Evolutionary conservation across 2,888 invertebrate genomes (phyloP), one percentile per base, ranked within the genome.

Genomic region (Drosophila gaucha): DNA sequence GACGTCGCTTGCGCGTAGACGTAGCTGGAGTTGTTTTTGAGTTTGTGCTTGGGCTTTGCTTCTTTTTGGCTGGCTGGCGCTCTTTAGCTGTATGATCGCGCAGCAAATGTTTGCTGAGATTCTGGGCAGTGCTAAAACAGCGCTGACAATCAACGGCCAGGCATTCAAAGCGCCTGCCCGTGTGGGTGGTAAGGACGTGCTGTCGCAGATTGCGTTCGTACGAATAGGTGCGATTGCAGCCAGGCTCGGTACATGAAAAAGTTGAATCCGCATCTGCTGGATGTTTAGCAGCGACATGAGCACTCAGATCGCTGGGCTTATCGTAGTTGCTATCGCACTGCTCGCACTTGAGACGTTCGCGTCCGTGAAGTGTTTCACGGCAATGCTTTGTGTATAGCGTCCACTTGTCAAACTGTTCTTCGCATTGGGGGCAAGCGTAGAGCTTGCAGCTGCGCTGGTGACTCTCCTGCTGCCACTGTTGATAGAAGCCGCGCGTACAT

Each of bases 201-300:
- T 93, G 92, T 2, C 91, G 92, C 18, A 95, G 90, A 90, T 94
- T 94, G 38, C 92, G 92, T 70, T 93, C 93, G 65, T 92, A 93
- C 5, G 92, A 90, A 86, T 94, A 95, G 56, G 89, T 88, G 46
- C 93, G 88, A 1, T 74, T 52, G 70, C 93, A 93, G 1, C 84
- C 88, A 1, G 91, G 88, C 33, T 90, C 85, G 0, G 89, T 77
- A 16, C 93, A 93, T 24, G 83, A 35, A 24, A 90, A 86, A 0
- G 43, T 12, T 0, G 38, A 18, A 6, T 85, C 72, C 1, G 60
- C 58, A 1, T 64, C 67, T 6, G 62, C 52, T 3, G 67, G 43
- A 69, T 92, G 92, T 24, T 89, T 84, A 30, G 66, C 83, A 31
- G 86, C 78, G 20, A 92, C 89, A 78, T 90, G 95, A 22, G 92